Evolutionary conservation across 1,140 invertebrate species (phyloP).

Genomic region (Magallana gigas): DNA sequence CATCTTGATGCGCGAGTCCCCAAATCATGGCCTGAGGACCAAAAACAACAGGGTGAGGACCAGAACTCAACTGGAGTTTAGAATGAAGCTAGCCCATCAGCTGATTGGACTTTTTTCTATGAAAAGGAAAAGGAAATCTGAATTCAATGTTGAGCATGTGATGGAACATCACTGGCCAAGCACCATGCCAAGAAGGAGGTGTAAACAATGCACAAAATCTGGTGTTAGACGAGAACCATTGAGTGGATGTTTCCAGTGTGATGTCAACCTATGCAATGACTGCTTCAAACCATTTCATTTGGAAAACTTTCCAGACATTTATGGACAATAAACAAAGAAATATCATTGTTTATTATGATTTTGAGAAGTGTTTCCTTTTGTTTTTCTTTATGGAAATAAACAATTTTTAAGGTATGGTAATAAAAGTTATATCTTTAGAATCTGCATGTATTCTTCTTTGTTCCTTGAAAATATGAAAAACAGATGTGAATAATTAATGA

Average conservation of each 20-base stretch:
- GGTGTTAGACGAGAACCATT: neutral
- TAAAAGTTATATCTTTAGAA: slow-evolving; percentile 19
- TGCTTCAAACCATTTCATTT: slow-evolving; percentile 7
- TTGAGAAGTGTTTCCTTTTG: neutral
- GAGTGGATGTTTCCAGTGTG: neutral
- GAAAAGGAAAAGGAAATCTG: neutral
- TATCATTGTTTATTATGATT: neutral
- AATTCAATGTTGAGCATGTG: neutral
- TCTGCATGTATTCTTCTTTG: neutral
- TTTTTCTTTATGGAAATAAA: neutral
- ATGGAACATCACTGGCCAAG: slow-evolving; percentile 8
- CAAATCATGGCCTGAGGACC: slow-evolving; percentile 35
- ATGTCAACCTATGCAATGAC: slow-evolving; percentile 4
- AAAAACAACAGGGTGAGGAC: slow-evolving; percentile 22
- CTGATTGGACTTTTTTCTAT: slow-evolving; percentile 3
- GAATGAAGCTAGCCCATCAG: slow-evolving; percentile 23
- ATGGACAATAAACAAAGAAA: neutral
- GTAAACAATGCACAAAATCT: slow-evolving; percentile 12
- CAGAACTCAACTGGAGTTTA: slow-evolving; percentile 31
- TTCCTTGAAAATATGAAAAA: neutral
- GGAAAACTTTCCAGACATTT: neutral
- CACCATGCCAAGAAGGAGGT: slow-evolving; percentile 16
- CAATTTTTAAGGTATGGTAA: neutral
- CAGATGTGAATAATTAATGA: neutral
- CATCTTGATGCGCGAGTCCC: slow-evolving; percentile 4